These are phyloP conservation scores for Acanthosoma haemorrhoidale DNA, from an alignment of 2,888 invertebrate species.

Conservation along the genomic window DNA sequence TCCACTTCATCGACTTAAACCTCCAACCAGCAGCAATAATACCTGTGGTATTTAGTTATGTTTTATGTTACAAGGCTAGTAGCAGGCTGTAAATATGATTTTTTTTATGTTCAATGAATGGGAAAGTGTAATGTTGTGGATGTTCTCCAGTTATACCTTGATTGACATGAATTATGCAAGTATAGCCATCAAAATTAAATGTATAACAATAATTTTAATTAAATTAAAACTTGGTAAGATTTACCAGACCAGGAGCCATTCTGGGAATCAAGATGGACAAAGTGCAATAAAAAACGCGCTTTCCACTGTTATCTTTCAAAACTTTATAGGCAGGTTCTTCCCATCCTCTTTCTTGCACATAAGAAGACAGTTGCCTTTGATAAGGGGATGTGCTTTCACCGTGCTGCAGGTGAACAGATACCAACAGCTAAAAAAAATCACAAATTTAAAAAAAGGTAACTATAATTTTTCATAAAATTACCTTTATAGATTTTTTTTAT, in stretches of 20 bases:
- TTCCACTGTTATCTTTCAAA: conserved; percentile 5
- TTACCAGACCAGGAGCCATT: background rate
- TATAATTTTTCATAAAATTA: background rate
- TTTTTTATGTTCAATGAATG: too few relatives aligned
- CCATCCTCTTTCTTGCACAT: conserved; percentile 5
- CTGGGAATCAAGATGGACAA: background rate
- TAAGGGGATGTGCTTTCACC: background rate
- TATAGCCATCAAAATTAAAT: too few relatives aligned
- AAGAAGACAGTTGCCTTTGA: conserved; percentile 6
- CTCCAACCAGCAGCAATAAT: too few relatives aligned
- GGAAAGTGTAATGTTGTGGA: too few relatives aligned
- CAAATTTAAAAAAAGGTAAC: background rate
- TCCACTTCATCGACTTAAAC: too few relatives aligned
- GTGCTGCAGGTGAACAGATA: background rate
- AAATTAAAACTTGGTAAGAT: too few relatives aligned
- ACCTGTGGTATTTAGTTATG: too few relatives aligned
- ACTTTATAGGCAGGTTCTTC: conserved; percentile 19
- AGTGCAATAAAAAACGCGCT: background rate
- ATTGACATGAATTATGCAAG: too few relatives aligned
- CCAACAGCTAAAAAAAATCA: background rate
- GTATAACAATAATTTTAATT: too few relatives aligned
- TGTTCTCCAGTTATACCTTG: too few relatives aligned
- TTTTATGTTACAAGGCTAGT: too few relatives aligned
- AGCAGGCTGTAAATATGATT: too few relatives aligned
- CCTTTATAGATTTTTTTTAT: background rate